Evolutionary conservation across 2,113 vertebrate genomes (phyloP).

Genomic region (Ceratotherium simum): DNA sequence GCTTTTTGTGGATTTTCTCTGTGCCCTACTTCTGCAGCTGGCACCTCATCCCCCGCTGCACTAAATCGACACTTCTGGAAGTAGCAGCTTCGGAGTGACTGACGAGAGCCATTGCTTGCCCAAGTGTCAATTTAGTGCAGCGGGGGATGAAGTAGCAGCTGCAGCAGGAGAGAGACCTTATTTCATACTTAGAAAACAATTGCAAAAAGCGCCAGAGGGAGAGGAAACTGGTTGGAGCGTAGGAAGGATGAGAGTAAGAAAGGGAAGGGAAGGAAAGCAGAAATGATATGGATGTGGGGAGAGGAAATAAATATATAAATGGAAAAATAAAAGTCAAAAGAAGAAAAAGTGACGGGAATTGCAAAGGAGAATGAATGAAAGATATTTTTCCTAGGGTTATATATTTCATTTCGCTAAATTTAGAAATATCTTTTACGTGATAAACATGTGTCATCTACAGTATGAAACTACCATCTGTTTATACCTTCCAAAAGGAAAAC

Average conservation of each 20-base stretch:
- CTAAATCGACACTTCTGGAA: conserved; percentile 89
- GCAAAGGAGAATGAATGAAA: conserved; percentile 1
- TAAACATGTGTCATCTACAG: neutral
- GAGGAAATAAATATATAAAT: neutral
- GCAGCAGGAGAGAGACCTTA: conserved; percentile 81
- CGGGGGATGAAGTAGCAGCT: conserved; percentile 85
- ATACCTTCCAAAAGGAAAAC: neutral
- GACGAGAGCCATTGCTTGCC: conserved; percentile 78
- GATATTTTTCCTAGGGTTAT: neutral
- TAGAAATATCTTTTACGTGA: conserved; percentile 26
- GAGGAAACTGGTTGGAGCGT: conserved; percentile 60
- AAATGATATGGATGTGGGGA: neutral
- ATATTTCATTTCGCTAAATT: conserved; percentile 34
- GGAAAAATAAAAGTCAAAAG: conserved; percentile 20
- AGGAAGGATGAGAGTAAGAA: neutral
- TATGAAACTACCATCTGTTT: neutral
- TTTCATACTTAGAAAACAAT: conserved; percentile 84
- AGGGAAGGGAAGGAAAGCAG: neutral
- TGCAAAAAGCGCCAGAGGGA: conserved; percentile 81
- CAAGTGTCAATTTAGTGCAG: conserved; percentile 89
- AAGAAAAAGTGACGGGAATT: conserved; percentile 46
- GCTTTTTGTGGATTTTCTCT: conserved; percentile 73
- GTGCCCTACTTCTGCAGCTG: conserved; percentile 84
- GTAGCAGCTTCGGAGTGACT: conserved; percentile 84
- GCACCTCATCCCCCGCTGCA: conserved; percentile 85